Evolutionary conservation across 1,140 invertebrate genomes (phyloP).

Genomic region (Propsilocerus akamusi): DNA sequence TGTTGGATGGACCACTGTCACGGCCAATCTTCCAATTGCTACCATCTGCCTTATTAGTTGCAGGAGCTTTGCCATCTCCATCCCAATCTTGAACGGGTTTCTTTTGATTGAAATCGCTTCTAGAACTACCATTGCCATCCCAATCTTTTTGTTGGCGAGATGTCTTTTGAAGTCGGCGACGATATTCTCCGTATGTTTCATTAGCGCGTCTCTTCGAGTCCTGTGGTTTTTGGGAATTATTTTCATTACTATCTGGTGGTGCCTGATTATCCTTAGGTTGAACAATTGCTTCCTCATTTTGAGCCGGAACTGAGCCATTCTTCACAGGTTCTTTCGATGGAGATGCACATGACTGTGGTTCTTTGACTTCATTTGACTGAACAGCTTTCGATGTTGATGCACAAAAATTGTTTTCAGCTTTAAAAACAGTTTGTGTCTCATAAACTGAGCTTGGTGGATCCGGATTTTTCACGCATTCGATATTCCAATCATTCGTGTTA

Average conservation of each 20-base stretch:
- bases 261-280: not conserved
- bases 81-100: too few relatives aligned
- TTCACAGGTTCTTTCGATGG: not conserved
- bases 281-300: not conserved
- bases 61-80: not conserved
- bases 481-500: too few relatives aligned
- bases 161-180: not conserved
- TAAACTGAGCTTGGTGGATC: too few relatives aligned
- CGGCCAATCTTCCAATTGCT: not conserved
- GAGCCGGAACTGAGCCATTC: not conserved
- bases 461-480: too few relatives aligned
- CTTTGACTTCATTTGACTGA: not conserved
- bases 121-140: not conserved
- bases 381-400: too few relatives aligned
- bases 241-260: not conserved
- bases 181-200: not conserved
- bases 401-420: too few relatives aligned
- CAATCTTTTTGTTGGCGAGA: not conserved
- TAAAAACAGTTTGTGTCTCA: too few relatives aligned
- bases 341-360: not conserved
- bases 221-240: not conserved
- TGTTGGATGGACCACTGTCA: too few relatives aligned
- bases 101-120: not conserved
- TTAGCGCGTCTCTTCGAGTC: not conserved
- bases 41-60: not conserved